Evolutionary conservation across 2,888 invertebrate genomes (phyloP).

Genomic region (Eudasyphora cyanicolor): DNA sequence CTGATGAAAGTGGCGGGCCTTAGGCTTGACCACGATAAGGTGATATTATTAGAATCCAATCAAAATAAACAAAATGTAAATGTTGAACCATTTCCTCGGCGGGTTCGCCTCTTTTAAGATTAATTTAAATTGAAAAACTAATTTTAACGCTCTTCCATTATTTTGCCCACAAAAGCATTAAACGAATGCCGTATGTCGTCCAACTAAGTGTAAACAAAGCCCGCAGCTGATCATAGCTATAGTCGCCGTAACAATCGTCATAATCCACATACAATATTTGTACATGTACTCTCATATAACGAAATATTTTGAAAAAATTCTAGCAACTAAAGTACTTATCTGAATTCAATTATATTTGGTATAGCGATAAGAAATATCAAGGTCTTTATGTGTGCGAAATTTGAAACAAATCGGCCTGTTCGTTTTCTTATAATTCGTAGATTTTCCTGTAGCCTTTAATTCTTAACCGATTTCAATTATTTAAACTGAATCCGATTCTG

Average conservation of each 20-base stretch:
- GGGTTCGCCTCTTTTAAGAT: no score
- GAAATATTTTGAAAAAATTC: constrained; percentile 70
- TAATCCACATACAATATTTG: not conserved
- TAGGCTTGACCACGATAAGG: not conserved
- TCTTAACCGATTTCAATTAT: constrained; percentile 71
- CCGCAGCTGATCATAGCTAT: constrained; percentile 36
- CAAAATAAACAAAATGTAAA: not conserved
- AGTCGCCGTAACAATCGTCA: no score
- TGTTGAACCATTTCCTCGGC: not conserved
- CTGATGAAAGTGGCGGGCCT: not conserved
- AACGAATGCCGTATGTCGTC: no score
- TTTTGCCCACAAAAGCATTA: no score
- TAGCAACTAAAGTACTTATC: constrained; percentile 50
- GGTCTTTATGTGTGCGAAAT: constrained; percentile 57
- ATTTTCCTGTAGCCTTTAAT: constrained; percentile 59
- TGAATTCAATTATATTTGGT: constrained; percentile 66
- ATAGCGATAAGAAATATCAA: not conserved
- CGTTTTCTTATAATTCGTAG: constrained; percentile 58
- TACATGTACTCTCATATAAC: constrained; percentile 64
- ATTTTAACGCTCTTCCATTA: no score
- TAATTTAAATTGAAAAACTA: no score
- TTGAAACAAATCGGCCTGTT: not conserved
- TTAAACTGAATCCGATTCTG: constrained; percentile 73
- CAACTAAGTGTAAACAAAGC: no score
- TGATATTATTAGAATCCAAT: not conserved